A percentile compares a stretch with the other conserved stretches of the same genome.
Evolutionary conservation across 1,140 invertebrate species (phyloP).

Genomic region (Drosophila nasuta): DNA sequence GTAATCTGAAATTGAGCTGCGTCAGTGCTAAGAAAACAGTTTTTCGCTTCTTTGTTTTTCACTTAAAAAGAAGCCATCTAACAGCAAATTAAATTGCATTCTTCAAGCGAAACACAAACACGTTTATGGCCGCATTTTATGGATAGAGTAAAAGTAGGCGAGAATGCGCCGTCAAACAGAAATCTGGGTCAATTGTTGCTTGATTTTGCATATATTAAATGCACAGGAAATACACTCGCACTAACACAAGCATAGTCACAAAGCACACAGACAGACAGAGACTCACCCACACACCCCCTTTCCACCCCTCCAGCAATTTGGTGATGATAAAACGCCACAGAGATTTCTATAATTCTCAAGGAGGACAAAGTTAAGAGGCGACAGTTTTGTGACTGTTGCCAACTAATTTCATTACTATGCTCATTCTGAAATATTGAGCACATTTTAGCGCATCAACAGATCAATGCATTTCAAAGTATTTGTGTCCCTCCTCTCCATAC

Average conservation of each 20-base stretch:
- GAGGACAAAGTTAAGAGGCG: constrained; percentile 15
- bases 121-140: neutral
- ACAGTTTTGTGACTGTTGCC: constrained; percentile 70
- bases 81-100: constrained; percentile 52
- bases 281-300: constrained; percentile 1
- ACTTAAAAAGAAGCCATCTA: neutral
- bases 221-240: constrained; percentile 37
- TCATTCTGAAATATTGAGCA: neutral
- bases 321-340: neutral
- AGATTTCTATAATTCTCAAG: neutral
- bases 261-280: constrained; percentile 12
- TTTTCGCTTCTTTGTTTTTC: neutral
- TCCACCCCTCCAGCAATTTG: neutral
- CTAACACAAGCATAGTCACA: constrained; percentile 8
- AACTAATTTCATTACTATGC: constrained; percentile 45
- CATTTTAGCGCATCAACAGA: constrained; percentile 19
- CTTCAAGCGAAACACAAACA: constrained; percentile 32
- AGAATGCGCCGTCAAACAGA: constrained; percentile 25
- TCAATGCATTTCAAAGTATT: constrained; percentile 18
- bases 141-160: neutral
- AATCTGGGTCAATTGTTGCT: constrained; percentile 84
- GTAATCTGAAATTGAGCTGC: too few species aligned
- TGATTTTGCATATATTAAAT: constrained; percentile 55
- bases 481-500: constrained; percentile 4
- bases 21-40: too few species aligned